phyloP scores from a whole-genome alignment of 2,113 vertebrate species.

The Tachysurus fulvidraco region DNA sequence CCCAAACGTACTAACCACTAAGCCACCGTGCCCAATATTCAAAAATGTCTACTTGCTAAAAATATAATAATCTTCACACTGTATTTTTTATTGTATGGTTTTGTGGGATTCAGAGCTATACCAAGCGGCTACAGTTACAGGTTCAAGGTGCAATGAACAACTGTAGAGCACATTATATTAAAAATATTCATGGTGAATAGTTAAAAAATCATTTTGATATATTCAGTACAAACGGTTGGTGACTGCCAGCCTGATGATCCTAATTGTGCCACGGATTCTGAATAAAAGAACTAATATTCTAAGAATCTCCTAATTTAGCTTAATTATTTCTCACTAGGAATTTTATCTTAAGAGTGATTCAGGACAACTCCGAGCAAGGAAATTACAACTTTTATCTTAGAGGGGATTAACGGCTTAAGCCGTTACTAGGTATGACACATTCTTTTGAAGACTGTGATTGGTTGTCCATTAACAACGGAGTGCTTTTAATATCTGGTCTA shows the following conservation, averaged over 20 bases:
- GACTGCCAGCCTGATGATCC: not conserved
- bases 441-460: no score
- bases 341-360: no score
- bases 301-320: no score
- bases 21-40: no score
- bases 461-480: no score
- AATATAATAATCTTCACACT: not conserved
- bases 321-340: no score
- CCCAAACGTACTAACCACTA: no score
- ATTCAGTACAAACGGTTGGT: not conserved
- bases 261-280: not conserved
- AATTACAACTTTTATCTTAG: no score
- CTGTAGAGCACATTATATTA: not conserved
- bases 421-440: no score
- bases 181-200: not conserved
- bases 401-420: no score
- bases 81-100: not conserved
- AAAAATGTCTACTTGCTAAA: not conserved
- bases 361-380: no score
- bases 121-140: not conserved
- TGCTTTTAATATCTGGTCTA: no score
- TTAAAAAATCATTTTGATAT: not conserved
- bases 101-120: not conserved
- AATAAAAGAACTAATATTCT: not conserved
- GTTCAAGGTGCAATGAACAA: not conserved